phyloP scores from a whole-genome alignment of 2,113 vertebrate species.

The Alosa alosa region DNA sequence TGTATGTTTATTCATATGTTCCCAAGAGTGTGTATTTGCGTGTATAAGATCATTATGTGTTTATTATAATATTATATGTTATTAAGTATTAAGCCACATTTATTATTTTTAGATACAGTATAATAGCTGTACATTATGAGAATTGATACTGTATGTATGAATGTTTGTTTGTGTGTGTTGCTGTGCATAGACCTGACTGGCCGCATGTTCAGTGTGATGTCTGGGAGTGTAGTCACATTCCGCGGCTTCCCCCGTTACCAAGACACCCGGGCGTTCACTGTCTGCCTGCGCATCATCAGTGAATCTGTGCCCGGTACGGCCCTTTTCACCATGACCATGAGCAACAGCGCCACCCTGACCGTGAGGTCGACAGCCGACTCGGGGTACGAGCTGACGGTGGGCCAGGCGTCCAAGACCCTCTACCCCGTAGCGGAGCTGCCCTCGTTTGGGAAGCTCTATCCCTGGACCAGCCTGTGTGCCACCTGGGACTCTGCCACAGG shows the following conservation, averaged over 20 bases:
- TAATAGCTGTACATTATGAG: too few relatives aligned
- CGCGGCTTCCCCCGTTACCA: not conserved
- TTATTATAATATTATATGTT: too few relatives aligned
- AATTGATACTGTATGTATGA: not conserved
- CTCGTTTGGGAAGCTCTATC: not conserved
- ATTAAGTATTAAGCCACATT: too few relatives aligned
- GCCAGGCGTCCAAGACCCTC: not conserved
- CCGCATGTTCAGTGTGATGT: not conserved
- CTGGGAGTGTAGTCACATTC: not conserved
- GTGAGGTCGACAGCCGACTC: not conserved
- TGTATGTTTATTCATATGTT: not conserved
- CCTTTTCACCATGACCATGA: not conserved
- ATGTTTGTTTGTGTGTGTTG: not conserved
- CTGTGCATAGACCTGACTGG: not conserved
- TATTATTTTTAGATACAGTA: too few relatives aligned
- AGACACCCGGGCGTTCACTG: not conserved
- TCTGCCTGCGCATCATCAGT: not conserved
- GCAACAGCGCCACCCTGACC: not conserved
- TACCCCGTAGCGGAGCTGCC: not conserved
- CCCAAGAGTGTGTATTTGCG: not conserved
- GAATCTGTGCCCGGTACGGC: not conserved
- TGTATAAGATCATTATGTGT: not conserved
- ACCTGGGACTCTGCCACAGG: not conserved
- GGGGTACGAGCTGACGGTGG: constrained; percentile 1
- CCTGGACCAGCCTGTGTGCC: constrained; percentile 12